Conservation (phyloP, 2,113 vertebrate genomes). For the Pelobates fuscus region DNA sequence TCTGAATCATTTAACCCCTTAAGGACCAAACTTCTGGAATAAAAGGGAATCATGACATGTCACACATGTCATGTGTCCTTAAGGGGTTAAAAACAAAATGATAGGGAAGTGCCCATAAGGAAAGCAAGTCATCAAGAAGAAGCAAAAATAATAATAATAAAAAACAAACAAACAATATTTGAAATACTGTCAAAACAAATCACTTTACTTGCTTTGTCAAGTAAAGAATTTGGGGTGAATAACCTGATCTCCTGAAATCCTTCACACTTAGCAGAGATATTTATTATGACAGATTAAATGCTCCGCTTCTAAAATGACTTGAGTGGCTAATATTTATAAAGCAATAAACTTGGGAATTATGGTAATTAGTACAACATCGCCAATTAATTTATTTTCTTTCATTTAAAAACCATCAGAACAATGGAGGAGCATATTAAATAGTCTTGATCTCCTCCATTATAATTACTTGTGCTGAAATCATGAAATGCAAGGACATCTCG, state of each 20-base stretch:
- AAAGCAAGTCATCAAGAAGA: conserved; percentile 34
- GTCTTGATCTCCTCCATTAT: conserved; percentile 30
- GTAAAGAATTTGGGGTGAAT: conserved; percentile 61
- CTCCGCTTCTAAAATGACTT: conserved; percentile 64
- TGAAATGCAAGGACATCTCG: conserved; percentile 15
- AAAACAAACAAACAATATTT: conserved; percentile 41
- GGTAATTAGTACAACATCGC: conserved; percentile 58
- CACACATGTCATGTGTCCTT: no score
- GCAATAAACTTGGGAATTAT: conserved; percentile 64
- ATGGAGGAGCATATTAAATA: conserved; percentile 46
- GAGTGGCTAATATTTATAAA: conserved; percentile 68
- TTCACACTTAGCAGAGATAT: conserved; percentile 66
- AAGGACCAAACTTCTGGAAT: no score
- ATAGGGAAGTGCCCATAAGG: conserved; percentile 18
- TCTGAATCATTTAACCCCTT: conserved; percentile 39
- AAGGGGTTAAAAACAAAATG: conserved; percentile 39
- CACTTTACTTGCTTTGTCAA: conserved; percentile 58
- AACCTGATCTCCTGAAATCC: conserved; percentile 63
- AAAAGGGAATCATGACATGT: no score
- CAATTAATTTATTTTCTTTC: conserved; percentile 57
- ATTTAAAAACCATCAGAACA: conserved; percentile 51
- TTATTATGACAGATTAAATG: conserved; percentile 65
- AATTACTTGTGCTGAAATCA: conserved; percentile 23
- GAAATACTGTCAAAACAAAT: conserved; percentile 60
- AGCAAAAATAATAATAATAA: not conserved